phyloP scores from a whole-genome alignment of 2,113 vertebrate genomes.

The Stegostoma tigrinum region DNA sequence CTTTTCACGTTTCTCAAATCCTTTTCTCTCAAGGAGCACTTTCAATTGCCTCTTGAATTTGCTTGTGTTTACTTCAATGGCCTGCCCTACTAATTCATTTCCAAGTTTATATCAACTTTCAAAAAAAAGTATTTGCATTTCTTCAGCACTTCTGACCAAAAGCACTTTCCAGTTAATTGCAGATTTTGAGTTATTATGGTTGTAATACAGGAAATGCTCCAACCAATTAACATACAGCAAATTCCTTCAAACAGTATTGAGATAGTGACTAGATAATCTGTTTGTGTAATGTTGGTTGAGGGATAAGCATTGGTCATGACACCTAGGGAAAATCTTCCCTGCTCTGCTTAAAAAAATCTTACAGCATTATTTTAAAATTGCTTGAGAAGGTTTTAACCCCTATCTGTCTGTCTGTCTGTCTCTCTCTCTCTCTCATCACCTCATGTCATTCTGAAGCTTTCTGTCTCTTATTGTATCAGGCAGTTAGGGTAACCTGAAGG shows the following conservation, averaged over 20 bases:
- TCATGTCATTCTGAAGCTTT: background rate
- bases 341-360: background rate
- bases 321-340: background rate
- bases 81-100: background rate
- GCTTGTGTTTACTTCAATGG: background rate
- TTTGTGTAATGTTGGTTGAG: background rate
- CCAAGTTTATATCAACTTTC: background rate
- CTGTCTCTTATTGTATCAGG: background rate
- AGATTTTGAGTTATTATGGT: background rate
- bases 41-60: background rate
- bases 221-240: background rate
- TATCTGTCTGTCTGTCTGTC: background rate
- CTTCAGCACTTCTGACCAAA: background rate
- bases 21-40: background rate
- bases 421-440: background rate
- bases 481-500: too few relatives aligned
- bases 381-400: background rate
- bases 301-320: background rate
- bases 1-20: background rate
- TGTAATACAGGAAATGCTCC: background rate
- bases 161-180: background rate
- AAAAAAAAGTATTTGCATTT: background rate
- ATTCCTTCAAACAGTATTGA: background rate
- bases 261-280: background rate
- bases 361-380: background rate